These are phyloP conservation scores for Alauda arvensis DNA, from an alignment of 2,797 vertebrate species.

Conservation along the genomic window DNA sequence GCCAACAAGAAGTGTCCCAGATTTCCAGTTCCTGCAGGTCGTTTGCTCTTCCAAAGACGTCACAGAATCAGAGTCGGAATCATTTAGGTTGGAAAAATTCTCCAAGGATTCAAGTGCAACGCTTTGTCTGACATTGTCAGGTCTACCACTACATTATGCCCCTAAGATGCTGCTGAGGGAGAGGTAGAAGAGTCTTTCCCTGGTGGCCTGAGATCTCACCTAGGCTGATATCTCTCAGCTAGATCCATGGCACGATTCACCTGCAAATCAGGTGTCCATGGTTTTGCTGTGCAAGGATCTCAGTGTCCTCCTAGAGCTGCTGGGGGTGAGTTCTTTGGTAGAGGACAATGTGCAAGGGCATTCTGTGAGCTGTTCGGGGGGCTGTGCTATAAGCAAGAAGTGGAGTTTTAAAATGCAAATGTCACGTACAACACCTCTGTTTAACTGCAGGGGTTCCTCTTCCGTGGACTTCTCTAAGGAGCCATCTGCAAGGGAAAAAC, in stretches of 20 bases:
- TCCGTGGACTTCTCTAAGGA: constrained; percentile 70
- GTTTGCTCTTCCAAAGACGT: not conserved
- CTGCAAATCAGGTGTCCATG: not conserved
- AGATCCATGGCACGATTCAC: not conserved
- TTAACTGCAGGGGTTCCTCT: constrained; percentile 79
- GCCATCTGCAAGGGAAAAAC: constrained; percentile 64
- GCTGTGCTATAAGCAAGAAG: not conserved
- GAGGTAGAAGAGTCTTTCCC: not conserved
- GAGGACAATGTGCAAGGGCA: not conserved
- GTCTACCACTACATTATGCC: not conserved
- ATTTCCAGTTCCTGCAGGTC: not conserved
- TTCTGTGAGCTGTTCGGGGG: not conserved
- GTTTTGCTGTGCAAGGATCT: not conserved
- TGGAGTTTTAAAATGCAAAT: not conserved
- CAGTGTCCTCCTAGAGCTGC: not conserved
- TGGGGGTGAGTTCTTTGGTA: not conserved
- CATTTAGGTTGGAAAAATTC: not conserved
- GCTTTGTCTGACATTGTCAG: not conserved
- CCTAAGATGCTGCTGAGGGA: not conserved
- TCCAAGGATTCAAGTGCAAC: not conserved
- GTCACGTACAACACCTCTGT: constrained; percentile 84
- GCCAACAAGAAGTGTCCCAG: not conserved
- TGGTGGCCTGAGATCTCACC: not conserved
- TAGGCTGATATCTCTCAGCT: not conserved
- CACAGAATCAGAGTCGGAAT: accelerated